phyloP scores from a whole-genome alignment of 2,888 invertebrate species.

The Noctua janthina region DNA sequence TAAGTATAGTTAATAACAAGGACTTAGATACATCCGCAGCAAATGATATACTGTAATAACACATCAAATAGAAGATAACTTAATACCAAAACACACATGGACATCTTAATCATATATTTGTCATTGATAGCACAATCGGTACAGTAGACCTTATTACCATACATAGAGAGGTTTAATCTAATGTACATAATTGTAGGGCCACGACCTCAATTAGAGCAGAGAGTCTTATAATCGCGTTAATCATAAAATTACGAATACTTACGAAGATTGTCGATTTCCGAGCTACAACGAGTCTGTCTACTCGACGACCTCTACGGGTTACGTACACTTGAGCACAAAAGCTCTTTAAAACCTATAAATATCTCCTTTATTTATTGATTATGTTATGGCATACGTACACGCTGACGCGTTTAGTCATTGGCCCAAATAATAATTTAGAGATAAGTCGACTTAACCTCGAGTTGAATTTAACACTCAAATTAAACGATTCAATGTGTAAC shows the following conservation, averaged over 20 bases:
- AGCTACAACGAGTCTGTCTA: constrained; percentile 67
- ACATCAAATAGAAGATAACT: constrained; percentile 49
- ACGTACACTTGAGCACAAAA: constrained; percentile 69
- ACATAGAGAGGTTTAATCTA: constrained; percentile 67
- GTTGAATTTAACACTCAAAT: constrained; percentile 17
- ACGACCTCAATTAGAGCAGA: constrained; percentile 83
- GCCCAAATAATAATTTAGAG: constrained; percentile 31
- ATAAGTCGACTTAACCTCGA: constrained; percentile 24
- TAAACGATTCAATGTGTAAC: neutral
- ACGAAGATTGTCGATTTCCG: constrained; percentile 82
- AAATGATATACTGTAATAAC: constrained; percentile 40
- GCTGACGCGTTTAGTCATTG: constrained; percentile 23
- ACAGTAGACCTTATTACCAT: constrained; percentile 51
- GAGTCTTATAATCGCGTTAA: constrained; percentile 81
- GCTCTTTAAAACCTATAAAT: constrained; percentile 18
- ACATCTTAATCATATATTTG: constrained; percentile 52
- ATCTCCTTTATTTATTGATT: constrained; percentile 26
- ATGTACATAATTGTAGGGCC: constrained; percentile 78
- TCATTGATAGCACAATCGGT: constrained; percentile 55
- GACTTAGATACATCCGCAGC: constrained; percentile 30
- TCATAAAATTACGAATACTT: constrained; percentile 80
- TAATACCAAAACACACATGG: constrained; percentile 34
- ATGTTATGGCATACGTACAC: neutral
- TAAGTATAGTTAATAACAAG: neutral
- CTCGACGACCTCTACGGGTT: constrained; percentile 73